Evolutionary conservation across 1,140 invertebrate species (phyloP).

Genomic region (Anastrepha ludens): DNA sequence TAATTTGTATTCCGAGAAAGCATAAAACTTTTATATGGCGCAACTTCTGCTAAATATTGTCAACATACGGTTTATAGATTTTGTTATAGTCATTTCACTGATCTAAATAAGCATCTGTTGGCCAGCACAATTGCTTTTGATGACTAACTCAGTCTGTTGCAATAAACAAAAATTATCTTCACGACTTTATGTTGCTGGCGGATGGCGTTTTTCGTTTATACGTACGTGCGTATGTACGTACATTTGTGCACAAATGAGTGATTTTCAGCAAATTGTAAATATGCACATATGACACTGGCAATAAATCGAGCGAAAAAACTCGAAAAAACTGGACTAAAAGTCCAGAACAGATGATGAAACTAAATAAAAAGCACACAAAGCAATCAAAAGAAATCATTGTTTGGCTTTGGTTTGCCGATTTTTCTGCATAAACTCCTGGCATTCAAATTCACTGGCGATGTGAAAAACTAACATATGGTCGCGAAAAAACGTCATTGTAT

Average conservation of each 20-base stretch:
- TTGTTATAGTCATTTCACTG: not conserved
- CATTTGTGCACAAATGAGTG: not conserved
- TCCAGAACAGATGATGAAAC: not conserved
- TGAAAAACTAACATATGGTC: slow-evolving; percentile 47
- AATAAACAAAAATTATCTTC: not conserved
- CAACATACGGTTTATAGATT: not conserved
- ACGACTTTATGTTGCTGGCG: not conserved
- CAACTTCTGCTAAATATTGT: too few relatives aligned
- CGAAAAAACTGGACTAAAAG: too few relatives aligned
- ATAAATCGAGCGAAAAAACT: not conserved
- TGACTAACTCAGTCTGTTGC: not conserved
- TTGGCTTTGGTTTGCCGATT: slow-evolving; percentile 13
- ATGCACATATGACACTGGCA: not conserved
- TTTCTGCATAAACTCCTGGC: not conserved
- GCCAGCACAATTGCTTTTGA: not conserved
- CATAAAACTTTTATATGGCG: too few relatives aligned
- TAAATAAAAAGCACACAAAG: not conserved
- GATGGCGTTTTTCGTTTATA: too few relatives aligned
- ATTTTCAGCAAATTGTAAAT: not conserved
- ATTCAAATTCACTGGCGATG: slow-evolving; percentile 11
- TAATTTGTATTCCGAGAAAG: too few relatives aligned
- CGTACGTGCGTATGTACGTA: not conserved
- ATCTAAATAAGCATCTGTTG: slow-evolving; percentile 7
- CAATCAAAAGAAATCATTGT: slow-evolving; percentile 31
- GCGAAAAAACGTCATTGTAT: slow-evolving; percentile 46